Evolutionary conservation across 2,797 vertebrate species (phyloP).

Genomic region (Pangasius djambal): DNA sequence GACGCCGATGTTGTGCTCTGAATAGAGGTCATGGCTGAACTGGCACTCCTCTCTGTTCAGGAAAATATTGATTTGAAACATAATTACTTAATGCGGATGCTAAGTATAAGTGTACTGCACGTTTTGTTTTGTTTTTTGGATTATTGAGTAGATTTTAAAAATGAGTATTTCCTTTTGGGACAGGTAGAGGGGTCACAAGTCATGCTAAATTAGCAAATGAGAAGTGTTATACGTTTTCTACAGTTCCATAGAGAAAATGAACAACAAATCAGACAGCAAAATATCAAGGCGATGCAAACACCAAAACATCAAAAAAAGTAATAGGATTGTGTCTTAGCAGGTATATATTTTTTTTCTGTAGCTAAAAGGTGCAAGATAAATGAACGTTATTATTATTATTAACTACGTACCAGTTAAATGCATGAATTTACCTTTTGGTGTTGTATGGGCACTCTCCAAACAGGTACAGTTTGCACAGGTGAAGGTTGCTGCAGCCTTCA

Average conservation of each 20-base stretch:
- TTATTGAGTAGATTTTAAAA: not conserved
- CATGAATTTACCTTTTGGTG: slow-evolving; percentile 16
- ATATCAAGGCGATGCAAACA: not conserved
- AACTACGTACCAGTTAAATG: not conserved
- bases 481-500: slow-evolving; percentile 42
- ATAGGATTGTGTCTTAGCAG: no score
- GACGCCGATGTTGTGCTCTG: slow-evolving; percentile 53
- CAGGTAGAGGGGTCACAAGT: not conserved
- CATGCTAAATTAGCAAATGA: not conserved
- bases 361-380: no score
- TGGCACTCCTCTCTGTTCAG: slow-evolving; percentile 58
- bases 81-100: not conserved
- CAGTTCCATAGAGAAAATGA: not conserved
- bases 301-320: not conserved
- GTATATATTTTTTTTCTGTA: no score
- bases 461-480: slow-evolving; percentile 50
- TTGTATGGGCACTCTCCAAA: slow-evolving; percentile 53
- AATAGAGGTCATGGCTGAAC: slow-evolving; percentile 65
- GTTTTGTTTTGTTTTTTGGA: no score
- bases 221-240: not conserved
- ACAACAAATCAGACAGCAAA: not conserved
- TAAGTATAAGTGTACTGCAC: not conserved
- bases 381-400: not conserved
- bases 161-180: not conserved
- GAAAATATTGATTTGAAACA: slow-evolving; percentile 10